phyloP scores from a whole-genome alignment of 2,888 invertebrate species.

The Campoletis raptor region DNA sequence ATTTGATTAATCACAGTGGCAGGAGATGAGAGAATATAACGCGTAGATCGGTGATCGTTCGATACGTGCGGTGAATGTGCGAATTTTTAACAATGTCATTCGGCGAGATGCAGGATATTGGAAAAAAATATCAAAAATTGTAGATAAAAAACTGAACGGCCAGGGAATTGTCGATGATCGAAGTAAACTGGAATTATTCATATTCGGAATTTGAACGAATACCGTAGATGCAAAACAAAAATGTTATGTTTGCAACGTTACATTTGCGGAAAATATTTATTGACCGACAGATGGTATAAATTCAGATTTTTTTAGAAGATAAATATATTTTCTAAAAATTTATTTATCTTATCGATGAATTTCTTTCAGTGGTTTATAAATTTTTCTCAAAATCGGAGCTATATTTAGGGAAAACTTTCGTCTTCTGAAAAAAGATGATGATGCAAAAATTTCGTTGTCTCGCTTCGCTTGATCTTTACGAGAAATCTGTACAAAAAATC shows the following conservation, averaged over 20 bases:
- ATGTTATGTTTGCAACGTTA: background rate
- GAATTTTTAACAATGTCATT: conserved; percentile 53
- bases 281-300: background rate
- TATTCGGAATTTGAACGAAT: background rate
- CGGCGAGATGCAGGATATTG: background rate
- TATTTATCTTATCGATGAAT: background rate
- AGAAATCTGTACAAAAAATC: background rate
- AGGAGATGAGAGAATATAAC: conserved; percentile 24
- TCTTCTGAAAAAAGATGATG: background rate
- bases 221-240: background rate
- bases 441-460: background rate
- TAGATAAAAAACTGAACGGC: background rate
- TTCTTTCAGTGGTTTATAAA: background rate
- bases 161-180: background rate
- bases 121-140: background rate
- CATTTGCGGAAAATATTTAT: background rate
- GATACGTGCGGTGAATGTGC: conserved; percentile 35
- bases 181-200: background rate
- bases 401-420: background rate
- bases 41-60: conserved; percentile 49
- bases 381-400: background rate
- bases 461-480: background rate
- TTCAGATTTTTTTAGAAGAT: background rate
- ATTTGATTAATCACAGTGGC: conserved; percentile 53
- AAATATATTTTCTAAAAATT: background rate